Evolutionary conservation across 2,888 invertebrate species (phyloP), one percentile per base, ranked within the genome.

Genomic region (Pantelozetes paolii): DNA sequence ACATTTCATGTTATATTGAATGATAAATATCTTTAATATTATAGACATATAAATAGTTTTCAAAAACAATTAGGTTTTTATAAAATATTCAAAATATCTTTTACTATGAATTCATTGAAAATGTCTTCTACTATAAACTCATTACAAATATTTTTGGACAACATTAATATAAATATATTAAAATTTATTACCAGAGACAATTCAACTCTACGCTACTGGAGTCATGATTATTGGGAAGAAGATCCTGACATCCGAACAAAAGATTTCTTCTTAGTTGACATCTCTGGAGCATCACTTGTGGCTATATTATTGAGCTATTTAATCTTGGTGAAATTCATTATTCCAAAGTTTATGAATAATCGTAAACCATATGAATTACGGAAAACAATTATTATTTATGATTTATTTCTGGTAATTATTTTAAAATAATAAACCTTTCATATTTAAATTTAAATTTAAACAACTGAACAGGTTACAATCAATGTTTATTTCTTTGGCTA

Each of bases 211-310:
- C 70, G 5, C 71, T 71, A 32, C 13, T 15, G 9, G 28, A 23
- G 9, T 11, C 71, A 71, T n/a, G 32, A 11, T 5, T 71, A 64
- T 3, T 71, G 71, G 71, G 71, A 71, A 32, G 71, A 71, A 13
- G 57, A 13, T 2, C 11, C 26, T 40, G 71, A 71, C 28, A 11
- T 8, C 2, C 45, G 71, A 2, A 42, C 71, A 5, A 71, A 70
- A 15, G 48, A 26, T 8, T 71, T 11, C 23, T 8, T 3, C 8
- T 32, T 71, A 26, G 71, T 71, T 3, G 71, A 71, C 20, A 71
- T 71, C 6, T 71, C n/a, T n/a, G n/a, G n/a, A n/a, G n/a, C 71
- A 2, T 18, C 45, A 2, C 13, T 13, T 11, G 70, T 40, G 9
- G 70, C 57, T 18, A 57, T 71, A 8, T 20, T 15, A 9, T 2